Evolutionary conservation across 2,113 vertebrate species (phyloP), one percentile per base, ranked within the genome.

Genomic region (Malurus cyaneus): DNA sequence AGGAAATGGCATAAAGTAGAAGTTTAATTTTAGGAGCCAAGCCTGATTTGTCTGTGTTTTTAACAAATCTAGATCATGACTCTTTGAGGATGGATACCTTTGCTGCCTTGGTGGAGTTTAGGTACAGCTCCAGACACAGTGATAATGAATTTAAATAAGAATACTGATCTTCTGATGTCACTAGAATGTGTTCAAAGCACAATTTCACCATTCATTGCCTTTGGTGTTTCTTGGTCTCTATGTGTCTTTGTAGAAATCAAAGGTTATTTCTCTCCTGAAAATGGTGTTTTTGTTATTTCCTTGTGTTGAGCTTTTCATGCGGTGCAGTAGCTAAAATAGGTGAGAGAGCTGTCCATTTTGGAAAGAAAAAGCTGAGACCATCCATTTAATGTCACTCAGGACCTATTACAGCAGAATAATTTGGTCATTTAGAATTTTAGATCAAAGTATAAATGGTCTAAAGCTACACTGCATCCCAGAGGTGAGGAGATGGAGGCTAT

Each of bases 391-490:
- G 92, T 96, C 94, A 96, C 96, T 88, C 61, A 97, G 92, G 69
- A 71, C 77, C 86, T 92, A 97, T 94, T 96, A 84, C 42, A 96
- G 86, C 54, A 72, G 92, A 96, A 97, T 95, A 96, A 97, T 97
- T 88, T 31, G 44, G 74, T 70, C 73, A 96, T 94, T 97, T 96
- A 86, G 93, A 97, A 97, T 94, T 96, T 96, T 92, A 95, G 94
- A 97, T 97, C 84, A 97, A 97, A 97, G 95, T 95, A 96, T 95
- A 97, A 97, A 97, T 95, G 96, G 87, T 91, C 89, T 53, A 96
- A 84, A 96, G 64, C 89, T 83, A 69, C 31, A 44, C 24, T 87
- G 44, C 83, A 92, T 97, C 97, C 97, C 97, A 93, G 52, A 97
- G 79, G 97, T 97, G 76, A 92, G 82, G 91, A 96, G 77, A 97